Evolutionary conservation across 2,113 vertebrate species (phyloP), one percentile per base, ranked within the genome.

Genomic region (Pachypanchax playfairii): DNA sequence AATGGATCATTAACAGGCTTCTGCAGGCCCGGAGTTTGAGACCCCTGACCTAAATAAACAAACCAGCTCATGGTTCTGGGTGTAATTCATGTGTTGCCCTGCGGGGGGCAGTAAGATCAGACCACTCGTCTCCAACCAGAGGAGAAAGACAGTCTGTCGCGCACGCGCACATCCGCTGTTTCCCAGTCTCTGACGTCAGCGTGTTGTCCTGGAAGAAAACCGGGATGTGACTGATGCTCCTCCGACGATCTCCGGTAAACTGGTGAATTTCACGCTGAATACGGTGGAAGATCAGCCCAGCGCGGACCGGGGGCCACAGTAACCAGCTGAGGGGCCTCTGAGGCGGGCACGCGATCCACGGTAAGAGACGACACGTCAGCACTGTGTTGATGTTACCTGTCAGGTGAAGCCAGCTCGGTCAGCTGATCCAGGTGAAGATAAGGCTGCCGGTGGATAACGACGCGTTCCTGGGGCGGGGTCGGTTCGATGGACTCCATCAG

Each of bases 321-420:
- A 46, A 12, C 33, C 54, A 10, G 36, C 46, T 13, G 36, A 44
- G 38, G 21, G 18, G 9, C 22, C 17, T 20, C 47, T 26, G 65
- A 41, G 36, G 55, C 38, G 22, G 55, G 38, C 43, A 9, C 43
- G 4, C 24, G 39, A 14, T 24, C 26, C 21, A 12, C 52, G 55
- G 55, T 44, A 50, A 44, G 65, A 52, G n/a, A 9, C 35, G 57
- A 24, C 35, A 53, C 42, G 67, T 60, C 57, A 41, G 67, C 66
- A 33, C 18, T 33, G 12, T 14, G 49, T 18, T 21, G 21, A 20
- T 21, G 20, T 8, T 7, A 10, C 13, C n/a, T n/a, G n/a, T n/a
- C 31, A n/a, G 52, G 22, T 15, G 6, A 9, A 38, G 12, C 14
- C 21, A 12, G 22, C 21, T 3, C 14, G 35, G 33, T 38, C 33